A percentile compares a stretch with the other conserved stretches of the same genome.
Evolutionary conservation across 2,888 invertebrate species (phyloP).

Genomic region (Lepas anatifera): DNA sequence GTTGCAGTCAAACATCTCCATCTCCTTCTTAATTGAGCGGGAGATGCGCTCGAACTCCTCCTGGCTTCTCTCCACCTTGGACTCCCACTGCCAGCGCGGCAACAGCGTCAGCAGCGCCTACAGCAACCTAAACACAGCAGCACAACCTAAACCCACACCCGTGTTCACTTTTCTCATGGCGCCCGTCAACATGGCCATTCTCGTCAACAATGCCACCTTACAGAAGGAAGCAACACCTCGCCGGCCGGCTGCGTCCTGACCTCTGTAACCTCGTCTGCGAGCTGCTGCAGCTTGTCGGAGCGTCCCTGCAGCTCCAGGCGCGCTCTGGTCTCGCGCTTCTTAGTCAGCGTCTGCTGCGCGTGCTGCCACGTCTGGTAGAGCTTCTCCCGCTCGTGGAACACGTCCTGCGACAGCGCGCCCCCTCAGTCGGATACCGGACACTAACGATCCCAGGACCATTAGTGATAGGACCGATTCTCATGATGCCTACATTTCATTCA

Average conservation of each 20-base stretch:
- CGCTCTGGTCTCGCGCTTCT: conserved; percentile 78
- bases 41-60: conserved; percentile 93
- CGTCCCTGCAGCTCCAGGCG: conserved; percentile 27
- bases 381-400: conserved; percentile 59
- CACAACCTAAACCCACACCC: too few relatives aligned
- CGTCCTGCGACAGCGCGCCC: too few relatives aligned
- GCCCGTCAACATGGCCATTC: too few relatives aligned
- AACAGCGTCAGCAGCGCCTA: too few relatives aligned
- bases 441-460: too few relatives aligned
- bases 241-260: neutral
- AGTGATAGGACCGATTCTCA: too few relatives aligned
- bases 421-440: too few relatives aligned
- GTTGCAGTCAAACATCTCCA: conserved; percentile 79
- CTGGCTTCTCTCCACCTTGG: conserved; percentile 91
- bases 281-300: conserved; percentile 47
- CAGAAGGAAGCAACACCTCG: too few relatives aligned
- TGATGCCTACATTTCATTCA: too few relatives aligned
- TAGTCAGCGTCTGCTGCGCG: conserved; percentile 83
- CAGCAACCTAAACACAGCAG: too few relatives aligned
- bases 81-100: conserved; percentile 81
- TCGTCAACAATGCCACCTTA: too few relatives aligned
- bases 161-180: too few relatives aligned
- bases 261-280: conserved; percentile 64
- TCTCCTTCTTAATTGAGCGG: conserved; percentile 82
- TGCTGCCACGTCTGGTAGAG: conserved; percentile 97